Conservation (phyloP, 1,140 invertebrate genomes). For the Cheumatopsyche charites region DNA sequence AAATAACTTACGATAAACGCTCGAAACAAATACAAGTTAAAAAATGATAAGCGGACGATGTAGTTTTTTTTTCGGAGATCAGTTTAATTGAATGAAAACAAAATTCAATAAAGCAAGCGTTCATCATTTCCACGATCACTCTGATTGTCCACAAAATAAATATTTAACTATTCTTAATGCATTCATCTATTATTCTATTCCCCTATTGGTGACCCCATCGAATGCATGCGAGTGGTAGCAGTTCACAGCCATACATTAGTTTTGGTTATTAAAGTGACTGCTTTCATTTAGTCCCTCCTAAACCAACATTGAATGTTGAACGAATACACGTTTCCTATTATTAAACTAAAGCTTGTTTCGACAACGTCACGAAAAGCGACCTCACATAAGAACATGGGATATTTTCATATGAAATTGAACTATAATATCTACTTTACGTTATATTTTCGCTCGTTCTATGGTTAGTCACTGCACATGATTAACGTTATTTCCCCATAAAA, state of each 20-base stretch:
- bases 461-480: slow-evolving; percentile 11
- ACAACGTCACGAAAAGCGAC: no score
- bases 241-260: slow-evolving; percentile 27
- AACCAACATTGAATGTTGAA: slow-evolving; percentile 19
- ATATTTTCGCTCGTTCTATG: not conserved
- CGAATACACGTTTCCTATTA: not conserved
- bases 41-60: no score
- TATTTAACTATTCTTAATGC: slow-evolving; percentile 14
- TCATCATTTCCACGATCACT: not conserved
- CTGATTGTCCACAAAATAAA: slow-evolving; percentile 18
- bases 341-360: not conserved
- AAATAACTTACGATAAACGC: no score
- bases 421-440: not conserved
- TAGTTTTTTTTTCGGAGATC: no score
- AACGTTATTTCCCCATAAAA: slow-evolving; percentile 7
- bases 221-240: not conserved
- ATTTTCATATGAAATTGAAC: not conserved
- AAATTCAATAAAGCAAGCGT: slow-evolving; percentile 3
- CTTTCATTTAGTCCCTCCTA: slow-evolving; percentile 23
- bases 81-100: not conserved
- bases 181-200: slow-evolving; percentile 16
- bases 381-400: no score
- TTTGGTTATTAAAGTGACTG: slow-evolving; percentile 35
- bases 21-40: no score
- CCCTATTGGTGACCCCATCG: slow-evolving; percentile 11